These are phyloP conservation scores for Pitangus sulphuratus DNA, from an alignment of 2,797 vertebrate species.

Conservation along the genomic window DNA sequence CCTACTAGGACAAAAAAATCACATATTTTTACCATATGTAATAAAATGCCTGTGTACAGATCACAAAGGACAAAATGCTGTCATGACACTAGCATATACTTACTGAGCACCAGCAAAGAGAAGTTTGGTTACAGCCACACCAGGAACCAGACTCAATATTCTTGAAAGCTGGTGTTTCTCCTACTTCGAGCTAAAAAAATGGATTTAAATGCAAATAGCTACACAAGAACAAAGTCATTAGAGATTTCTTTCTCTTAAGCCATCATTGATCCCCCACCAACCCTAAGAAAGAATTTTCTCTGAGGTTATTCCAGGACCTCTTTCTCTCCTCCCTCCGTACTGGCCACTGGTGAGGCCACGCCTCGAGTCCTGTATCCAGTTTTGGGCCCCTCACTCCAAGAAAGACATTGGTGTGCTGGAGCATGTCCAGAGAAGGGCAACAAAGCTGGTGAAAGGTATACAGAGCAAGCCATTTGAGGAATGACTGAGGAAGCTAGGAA, in stretches of 20 bases:
- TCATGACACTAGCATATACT: neutral
- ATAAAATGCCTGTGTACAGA: neutral
- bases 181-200: neutral
- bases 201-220: neutral
- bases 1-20: neutral
- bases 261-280: neutral
- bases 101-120: neutral
- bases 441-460: neutral
- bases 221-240: neutral
- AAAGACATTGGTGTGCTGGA: neutral
- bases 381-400: accelerated
- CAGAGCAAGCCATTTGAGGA: neutral
- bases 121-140: neutral
- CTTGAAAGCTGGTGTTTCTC: neutral
- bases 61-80: neutral
- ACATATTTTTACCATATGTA: neutral
- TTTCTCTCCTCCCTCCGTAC: neutral
- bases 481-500: neutral
- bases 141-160: neutral
- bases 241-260: neutral
- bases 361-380: neutral
- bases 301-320: neutral
- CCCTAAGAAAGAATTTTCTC: neutral
- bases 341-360: neutral
- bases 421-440: accelerated